Base-by-base conservation (phyloP, 2,113 vertebrate genomes). In the Delphinapterus leucas region DNA sequence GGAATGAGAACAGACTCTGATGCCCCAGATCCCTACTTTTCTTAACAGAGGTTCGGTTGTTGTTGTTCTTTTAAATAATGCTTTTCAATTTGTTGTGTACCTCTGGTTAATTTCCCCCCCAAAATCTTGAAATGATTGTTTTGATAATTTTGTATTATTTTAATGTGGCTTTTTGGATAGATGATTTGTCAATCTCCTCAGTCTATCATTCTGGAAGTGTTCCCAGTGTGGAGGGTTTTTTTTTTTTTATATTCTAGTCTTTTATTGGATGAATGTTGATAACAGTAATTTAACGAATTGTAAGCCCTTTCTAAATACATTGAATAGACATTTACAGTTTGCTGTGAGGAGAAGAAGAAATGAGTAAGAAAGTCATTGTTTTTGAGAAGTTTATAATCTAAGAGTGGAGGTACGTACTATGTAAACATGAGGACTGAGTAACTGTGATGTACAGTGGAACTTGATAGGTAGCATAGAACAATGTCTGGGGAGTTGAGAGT, bases 151-250 rank as follows among this genome's bases (percentile, higher is more conserved):
- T 92, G n/a, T 83, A 14, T 68, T 53, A 63, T 84, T 90, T 89
- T 82, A 14, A 60, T 74, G 14, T 77, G 41, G 33, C 8, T 71
- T 88, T 83, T 70, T 79, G 26, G 36, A 67, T 26, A 76, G 67
- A 91, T 41, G 15, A 33, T 76, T 91, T 96, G 44, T 60, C 58
- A 96, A 0, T 44, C 31, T 77, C 63, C n/a, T 85, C 18, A 55
- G 41, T 90, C 58, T 8, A 21, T 55, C 47, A 58, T 90, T 93
- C 36, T 91, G 73, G 28, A 94, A 87, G 33, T 91, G 25, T 86
- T 15, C 31, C 18, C 26, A 74, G 25, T 44, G 36, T 15, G 49
- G 49, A 49, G 49, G 13, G 0, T 5, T 49, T 49, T 14, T 49
- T 49, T 14, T 49, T 49, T 49, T 49, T 49, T 15, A 18, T 53